Evolutionary conservation across 2,797 vertebrate species (phyloP).

Genomic region (Rhinella marina): DNA sequence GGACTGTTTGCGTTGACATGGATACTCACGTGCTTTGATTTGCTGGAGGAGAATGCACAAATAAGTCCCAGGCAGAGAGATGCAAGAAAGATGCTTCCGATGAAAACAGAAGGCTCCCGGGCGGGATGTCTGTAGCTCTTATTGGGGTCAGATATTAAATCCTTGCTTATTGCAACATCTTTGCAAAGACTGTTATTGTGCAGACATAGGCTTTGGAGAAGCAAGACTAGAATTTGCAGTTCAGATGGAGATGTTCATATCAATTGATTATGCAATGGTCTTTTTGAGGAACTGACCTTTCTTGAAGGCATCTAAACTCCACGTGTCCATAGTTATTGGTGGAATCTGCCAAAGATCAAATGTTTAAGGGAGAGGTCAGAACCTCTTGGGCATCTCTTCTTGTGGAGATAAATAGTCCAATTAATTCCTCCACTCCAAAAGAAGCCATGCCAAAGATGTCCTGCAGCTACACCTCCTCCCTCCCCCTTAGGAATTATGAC

Average conservation of each 20-base stretch:
- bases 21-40: constrained; percentile 77
- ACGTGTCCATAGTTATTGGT: neutral
- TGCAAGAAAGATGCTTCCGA: neutral
- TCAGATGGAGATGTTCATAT: neutral
- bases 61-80: constrained; percentile 67
- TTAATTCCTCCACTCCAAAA: neutral
- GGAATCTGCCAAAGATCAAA: neutral
- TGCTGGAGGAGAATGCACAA: constrained; percentile 68
- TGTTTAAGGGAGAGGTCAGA: neutral
- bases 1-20: constrained; percentile 79
- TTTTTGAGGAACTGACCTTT: neutral
- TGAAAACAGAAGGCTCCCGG: neutral
- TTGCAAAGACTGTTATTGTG: neutral
- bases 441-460: neutral
- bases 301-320: neutral
- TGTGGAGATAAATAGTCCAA: neutral
- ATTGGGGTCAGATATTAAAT: neutral
- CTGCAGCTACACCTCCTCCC: constrained; percentile 15
- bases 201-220: neutral
- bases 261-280: neutral
- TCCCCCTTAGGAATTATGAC: neutral
- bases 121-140: neutral
- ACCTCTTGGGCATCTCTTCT: neutral
- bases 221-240: neutral
- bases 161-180: neutral